Evolutionary conservation across 2,888 invertebrate genomes (phyloP).

Genomic region (Lumbricus terrestris): DNA sequence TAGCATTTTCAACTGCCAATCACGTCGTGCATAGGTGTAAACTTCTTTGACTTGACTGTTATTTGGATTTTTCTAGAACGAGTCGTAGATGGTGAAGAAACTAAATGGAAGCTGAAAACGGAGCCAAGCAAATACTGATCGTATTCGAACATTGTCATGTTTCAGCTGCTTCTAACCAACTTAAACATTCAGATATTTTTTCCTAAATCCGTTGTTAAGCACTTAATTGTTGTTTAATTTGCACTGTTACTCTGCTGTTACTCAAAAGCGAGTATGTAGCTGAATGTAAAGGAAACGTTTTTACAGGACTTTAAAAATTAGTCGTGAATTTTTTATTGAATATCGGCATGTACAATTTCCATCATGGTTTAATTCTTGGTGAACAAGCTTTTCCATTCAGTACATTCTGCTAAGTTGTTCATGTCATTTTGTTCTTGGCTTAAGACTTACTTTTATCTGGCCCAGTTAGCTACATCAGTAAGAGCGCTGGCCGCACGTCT

Average conservation of each 20-base stretch:
- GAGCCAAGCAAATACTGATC: background rate
- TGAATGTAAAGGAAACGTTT: background rate
- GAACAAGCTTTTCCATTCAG: too few relatives aligned
- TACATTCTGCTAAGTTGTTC: too few relatives aligned
- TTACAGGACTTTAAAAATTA: background rate
- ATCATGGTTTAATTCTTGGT: background rate
- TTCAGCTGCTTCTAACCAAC: background rate
- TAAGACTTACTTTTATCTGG: too few relatives aligned
- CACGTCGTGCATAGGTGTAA: background rate
- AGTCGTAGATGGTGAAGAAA: background rate
- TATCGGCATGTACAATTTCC: background rate
- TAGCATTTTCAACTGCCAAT: background rate
- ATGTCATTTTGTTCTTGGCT: too few relatives aligned
- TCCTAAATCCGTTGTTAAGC: background rate
- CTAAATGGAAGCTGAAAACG: background rate
- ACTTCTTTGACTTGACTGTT: background rate
- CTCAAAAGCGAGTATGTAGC: background rate
- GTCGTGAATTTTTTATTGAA: background rate
- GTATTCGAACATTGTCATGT: background rate
- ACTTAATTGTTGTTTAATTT: background rate
- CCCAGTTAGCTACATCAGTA: too few relatives aligned
- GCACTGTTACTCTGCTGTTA: background rate
- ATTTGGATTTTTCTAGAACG: background rate
- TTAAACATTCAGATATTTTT: background rate
- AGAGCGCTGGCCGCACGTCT: too few relatives aligned